Evolutionary conservation across 2,113 vertebrate species (phyloP), one percentile per base, ranked within the genome.

Genomic region (Pelodiscus sinensis): DNA sequence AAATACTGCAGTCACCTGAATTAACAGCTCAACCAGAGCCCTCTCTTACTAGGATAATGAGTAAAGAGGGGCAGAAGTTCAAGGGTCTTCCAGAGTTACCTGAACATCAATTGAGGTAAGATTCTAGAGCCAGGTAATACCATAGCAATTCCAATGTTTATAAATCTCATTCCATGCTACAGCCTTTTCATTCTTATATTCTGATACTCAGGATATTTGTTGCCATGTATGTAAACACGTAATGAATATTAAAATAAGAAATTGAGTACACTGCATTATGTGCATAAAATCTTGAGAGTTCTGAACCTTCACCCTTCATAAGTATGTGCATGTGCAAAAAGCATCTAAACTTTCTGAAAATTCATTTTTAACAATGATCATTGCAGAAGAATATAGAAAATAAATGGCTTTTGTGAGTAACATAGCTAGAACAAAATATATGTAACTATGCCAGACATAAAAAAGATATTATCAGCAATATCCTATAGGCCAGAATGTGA

Each of bases 381-480:
- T 18, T 96, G 85, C 52, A 50, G 80, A 94, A 88, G 82, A 88
- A 91, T 93, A 97, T 31, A 55, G 90, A 90, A 93, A 94, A 55
- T 82, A 73, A 86, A 10, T 0, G 35, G 1, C 62, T 94, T 94
- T 50, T 86, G 93, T n/a, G 57, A 85, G 62, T 65, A 94, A 91
- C 84, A 94, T 94, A 85, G 62, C 79, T 52, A 54, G 81, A 90
- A 88, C 78, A 95, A 90, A 82, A 80, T 68, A 52, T 65, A 85
- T 78, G 79, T 65, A 68, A 71, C 62, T 78, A 6, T 90, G 86
- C 84, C 95, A 95, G 79, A 85, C 50, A 58, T 3, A 93, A 79
- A 94, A 79, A 55, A 90, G 89, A 93, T 94, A 95, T 58, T 90
- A 96, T 93, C 96, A 94, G 55, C 93, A 83, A 56, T 52, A 90